phyloP scores from a whole-genome alignment of 2,113 vertebrate species.

The Oostethus manadensis region DNA sequence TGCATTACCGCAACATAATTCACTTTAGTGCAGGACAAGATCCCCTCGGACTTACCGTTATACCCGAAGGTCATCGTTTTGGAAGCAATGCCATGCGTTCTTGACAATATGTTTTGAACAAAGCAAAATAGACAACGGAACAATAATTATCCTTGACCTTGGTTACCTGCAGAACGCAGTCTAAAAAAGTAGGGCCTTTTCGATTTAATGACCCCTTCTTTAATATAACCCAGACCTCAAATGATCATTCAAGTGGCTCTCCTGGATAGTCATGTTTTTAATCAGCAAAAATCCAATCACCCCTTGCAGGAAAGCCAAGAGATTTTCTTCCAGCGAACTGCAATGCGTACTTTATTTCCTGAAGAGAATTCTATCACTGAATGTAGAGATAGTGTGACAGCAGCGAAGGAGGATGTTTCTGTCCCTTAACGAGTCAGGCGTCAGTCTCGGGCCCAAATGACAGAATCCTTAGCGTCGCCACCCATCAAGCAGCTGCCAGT shows the following conservation, averaged over 20 bases:
- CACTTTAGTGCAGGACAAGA: constrained; percentile 58
- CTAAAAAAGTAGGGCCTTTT: not conserved
- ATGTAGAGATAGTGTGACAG: not conserved
- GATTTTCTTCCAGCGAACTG: too few species aligned
- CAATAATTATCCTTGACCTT: constrained; percentile 48
- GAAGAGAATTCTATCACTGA: constrained; percentile 7
- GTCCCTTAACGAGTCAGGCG: constrained; percentile 35
- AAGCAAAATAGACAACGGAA: constrained; percentile 26
- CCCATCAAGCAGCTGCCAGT: constrained; percentile 57
- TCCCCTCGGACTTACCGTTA: constrained; percentile 43
- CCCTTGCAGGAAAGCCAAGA: not conserved
- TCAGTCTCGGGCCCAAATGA: constrained; percentile 43
- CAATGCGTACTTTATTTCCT: not conserved
- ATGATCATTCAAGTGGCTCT: constrained; percentile 11
- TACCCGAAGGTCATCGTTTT: constrained; percentile 54
- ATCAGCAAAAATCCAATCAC: constrained; percentile 4
- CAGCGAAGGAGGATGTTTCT: too few species aligned
- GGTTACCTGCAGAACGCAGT: not conserved
- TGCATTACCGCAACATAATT: constrained; percentile 67
- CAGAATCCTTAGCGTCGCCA: constrained; percentile 59
- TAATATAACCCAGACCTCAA: constrained; percentile 12
- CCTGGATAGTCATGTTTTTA: not conserved
- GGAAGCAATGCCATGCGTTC: not conserved
- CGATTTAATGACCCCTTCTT: constrained; percentile 6
- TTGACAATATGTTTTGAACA: constrained; percentile 2